These are phyloP conservation scores for Eufriesea mexicana DNA, from an alignment of 1,140 invertebrate species.

Conservation along the genomic window DNA sequence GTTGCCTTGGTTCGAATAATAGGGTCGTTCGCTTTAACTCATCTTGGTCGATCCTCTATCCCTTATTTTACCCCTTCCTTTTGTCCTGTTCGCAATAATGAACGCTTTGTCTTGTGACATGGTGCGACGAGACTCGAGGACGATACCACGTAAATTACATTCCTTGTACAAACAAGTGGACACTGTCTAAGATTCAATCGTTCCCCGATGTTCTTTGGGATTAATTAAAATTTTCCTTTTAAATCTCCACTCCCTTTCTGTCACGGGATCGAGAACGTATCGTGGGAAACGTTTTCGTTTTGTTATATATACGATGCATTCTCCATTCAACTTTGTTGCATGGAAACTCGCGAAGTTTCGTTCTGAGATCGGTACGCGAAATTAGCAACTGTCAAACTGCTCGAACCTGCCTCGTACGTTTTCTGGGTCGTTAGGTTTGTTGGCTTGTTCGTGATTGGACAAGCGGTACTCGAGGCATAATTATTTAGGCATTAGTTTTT, in stretches of 20 bases:
- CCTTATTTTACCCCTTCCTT: slow-evolving; percentile 8
- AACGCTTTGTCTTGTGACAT: slow-evolving; percentile 27
- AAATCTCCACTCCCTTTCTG: not conserved
- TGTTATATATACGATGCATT: no score
- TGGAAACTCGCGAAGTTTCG: not conserved
- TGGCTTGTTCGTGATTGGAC: not conserved
- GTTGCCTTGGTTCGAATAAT: slow-evolving; percentile 20
- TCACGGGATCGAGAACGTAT: not conserved
- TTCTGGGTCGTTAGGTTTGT: not conserved
- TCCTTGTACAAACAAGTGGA: slow-evolving; percentile 24
- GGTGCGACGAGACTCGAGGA: not conserved
- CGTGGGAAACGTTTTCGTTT: not conserved
- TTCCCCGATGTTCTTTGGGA: not conserved
- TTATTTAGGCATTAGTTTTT: no score
- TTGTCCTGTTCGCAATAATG: slow-evolving; percentile 17
- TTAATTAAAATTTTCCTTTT: slow-evolving; percentile 27
- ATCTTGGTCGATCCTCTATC: not conserved
- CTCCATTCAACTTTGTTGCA: not conserved
- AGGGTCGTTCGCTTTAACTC: slow-evolving; percentile 12
- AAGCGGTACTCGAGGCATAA: not conserved
- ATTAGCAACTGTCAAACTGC: not conserved
- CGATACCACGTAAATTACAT: slow-evolving; percentile 28
- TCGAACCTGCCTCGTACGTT: not conserved
- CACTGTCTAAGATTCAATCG: slow-evolving; percentile 21
- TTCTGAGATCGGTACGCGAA: not conserved